phyloP scores from a whole-genome alignment of 2,797 vertebrate genomes.

The Rallus crepitans region DNA sequence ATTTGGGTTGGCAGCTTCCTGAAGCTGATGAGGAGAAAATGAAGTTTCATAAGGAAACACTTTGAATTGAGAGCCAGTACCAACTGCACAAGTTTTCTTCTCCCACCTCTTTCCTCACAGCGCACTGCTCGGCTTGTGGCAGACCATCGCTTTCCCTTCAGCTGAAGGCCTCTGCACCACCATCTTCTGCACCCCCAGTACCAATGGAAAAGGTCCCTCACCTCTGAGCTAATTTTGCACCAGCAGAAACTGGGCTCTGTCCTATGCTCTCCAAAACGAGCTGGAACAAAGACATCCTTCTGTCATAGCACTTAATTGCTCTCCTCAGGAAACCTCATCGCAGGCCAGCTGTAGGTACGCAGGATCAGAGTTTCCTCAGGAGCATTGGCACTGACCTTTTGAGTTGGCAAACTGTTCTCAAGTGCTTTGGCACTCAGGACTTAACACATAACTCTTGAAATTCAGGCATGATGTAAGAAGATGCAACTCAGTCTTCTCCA shows the following conservation, averaged over 20 bases:
- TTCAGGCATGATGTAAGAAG: not conserved
- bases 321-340: not conserved
- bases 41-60: not conserved
- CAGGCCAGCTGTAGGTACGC: not conserved
- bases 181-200: not conserved
- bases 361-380: not conserved
- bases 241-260: not conserved
- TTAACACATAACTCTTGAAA: not conserved
- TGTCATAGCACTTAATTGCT: fast-evolving
- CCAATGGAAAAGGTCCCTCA: not conserved
- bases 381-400: not conserved
- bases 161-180: not conserved
- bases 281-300: not conserved
- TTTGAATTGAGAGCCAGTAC: not conserved
- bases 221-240: not conserved
- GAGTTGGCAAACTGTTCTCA: not conserved
- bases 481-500: not conserved
- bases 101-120: not conserved
- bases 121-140: fast-evolving
- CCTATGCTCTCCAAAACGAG: not conserved
- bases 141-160: not conserved
- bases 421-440: not conserved
- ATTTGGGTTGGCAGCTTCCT: not conserved
- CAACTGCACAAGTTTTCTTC: not conserved
- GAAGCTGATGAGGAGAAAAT: not conserved